These are phyloP conservation scores for Periplaneta americana DNA, from an alignment of 1,140 invertebrate species.

Conservation along the genomic window DNA sequence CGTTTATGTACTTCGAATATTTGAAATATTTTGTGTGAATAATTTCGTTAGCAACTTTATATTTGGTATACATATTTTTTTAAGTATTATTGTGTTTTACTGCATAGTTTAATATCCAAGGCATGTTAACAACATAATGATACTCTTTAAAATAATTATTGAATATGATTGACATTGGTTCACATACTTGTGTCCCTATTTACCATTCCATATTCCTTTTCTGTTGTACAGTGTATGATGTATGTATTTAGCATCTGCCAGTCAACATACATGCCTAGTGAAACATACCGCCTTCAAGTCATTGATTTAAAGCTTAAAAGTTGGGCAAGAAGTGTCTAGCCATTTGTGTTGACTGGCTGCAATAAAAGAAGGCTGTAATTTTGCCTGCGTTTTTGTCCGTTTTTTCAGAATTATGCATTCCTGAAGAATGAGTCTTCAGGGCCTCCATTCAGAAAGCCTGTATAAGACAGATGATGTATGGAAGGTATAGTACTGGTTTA, in stretches of 20 bases:
- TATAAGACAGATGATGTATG: constrained; percentile 1
- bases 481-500: constrained; percentile 7
- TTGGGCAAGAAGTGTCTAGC: not conserved
- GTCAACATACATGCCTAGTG: constrained; percentile 2
- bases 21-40: no score
- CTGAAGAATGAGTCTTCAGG: constrained; percentile 11
- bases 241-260: not conserved
- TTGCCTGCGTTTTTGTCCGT: constrained; percentile 16
- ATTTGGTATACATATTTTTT: no score
- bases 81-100: no score
- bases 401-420: constrained; percentile 14
- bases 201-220: not conserved
- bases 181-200: not conserved
- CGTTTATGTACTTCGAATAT: no score
- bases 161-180: not conserved
- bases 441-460: constrained; percentile 13
- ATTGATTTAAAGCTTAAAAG: not conserved
- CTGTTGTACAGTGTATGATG: constrained; percentile 13
- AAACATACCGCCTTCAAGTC: not conserved
- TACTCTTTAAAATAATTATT: no score
- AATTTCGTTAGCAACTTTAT: no score
- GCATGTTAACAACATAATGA: no score
- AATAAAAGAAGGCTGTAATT: constrained; percentile 14
- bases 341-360: constrained; percentile 11
- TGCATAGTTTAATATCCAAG: no score